Evolutionary conservation across 2,888 invertebrate genomes (phyloP), one percentile per base, ranked within the genome.

Genomic region (Lepeophtheirus nordmannii): DNA sequence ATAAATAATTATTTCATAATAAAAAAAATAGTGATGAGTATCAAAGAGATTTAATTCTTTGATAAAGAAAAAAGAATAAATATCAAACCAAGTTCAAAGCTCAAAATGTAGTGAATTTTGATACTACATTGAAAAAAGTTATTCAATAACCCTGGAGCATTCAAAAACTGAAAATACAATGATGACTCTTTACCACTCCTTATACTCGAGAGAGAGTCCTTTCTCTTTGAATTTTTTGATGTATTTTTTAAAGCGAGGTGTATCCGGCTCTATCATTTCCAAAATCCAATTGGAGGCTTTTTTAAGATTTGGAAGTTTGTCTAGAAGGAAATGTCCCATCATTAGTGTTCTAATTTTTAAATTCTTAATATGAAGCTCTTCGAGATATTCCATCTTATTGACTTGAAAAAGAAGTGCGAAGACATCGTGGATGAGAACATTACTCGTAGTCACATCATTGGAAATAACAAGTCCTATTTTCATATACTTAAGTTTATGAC

Each of bases 331-430:
- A 30, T 38, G 39, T 30, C 60, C 66, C 66, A 66, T 66, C n/a
- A 20, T 37, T 1, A 66, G 60, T 12, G 41, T 46, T 22, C 60
- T 17, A 22, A 66, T 66, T 17, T 60, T 59, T 14, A 66, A 41
- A 22, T 66, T 66, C 60, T 66, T 66, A 40, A 66, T 66, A 41
- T 66, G 66, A 14, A 66, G 60, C 41, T 66, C 60, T 41, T 66
- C 66, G 23, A 66, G 23, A 59, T 14, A 41, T 8, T 17, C n/a
- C 66, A 66, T 66, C 7, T 59, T 59, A 40, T 66, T 66, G 17
- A 66, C 66, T 30, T 60, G 66, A 14, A 66, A 61, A 9, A 66
- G 53, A 12, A 66, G 46, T 12, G 66, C 40, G 46, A 66, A 66
- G 23, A 66, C 66, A 17, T 66, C 66, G 11, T 39, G 46, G 17